Base-by-base conservation (phyloP, 2,113 vertebrate genomes). In the Chloropsis hardwickii region DNA sequence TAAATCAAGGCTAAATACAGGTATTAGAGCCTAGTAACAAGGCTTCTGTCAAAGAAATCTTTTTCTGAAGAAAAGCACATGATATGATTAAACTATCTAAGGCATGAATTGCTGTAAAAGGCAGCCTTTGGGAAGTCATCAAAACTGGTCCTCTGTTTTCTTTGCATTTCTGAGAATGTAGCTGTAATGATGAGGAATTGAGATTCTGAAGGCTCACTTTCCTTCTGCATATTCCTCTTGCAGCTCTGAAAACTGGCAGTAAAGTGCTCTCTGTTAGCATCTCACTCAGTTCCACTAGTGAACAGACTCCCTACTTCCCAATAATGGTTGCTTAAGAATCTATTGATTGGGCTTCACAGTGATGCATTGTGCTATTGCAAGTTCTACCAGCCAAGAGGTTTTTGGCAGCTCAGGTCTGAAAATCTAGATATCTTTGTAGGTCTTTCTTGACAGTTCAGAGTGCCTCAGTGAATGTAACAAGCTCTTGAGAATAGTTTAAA, bases 1-100 rank as follows among this genome's bases (percentile, higher is more conserved):
- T 71, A 91, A 86, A 94, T 92, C 78, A 95, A 89, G 53, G 12
- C 40, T 94, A 91, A 92, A 60, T n/a, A 88, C 61, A 51, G 44
- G 18, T 35, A 21, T 71, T 62, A 81, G 45, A 92, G 58, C 80
- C 64, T 77, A 39, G n/a, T 72, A 73, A 85, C 47, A 87, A 84
- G 66, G 56, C 31, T 81, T 92, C 20, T 81, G 24, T 87, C 70
- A 93, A 71, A 79, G 37, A n/a, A n/a, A n/a, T 37, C 37, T 37
- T 37, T 37, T 37, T 37, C 25, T 67, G 48, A 61, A 76, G 61
- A 91, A 90, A 92, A 88, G 81, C 17, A 53, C 28, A 22, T 35
- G 40, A 35, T 70, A 54, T 73, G 79, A 90, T 94, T 90, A 77
- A 88, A 66, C 50, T 53, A 27, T 39, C 78, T 3, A 5, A 92